These are phyloP conservation scores for Crotalus viridis DNA, from an alignment of 2,113 vertebrate species.

Conservation along the genomic window DNA sequence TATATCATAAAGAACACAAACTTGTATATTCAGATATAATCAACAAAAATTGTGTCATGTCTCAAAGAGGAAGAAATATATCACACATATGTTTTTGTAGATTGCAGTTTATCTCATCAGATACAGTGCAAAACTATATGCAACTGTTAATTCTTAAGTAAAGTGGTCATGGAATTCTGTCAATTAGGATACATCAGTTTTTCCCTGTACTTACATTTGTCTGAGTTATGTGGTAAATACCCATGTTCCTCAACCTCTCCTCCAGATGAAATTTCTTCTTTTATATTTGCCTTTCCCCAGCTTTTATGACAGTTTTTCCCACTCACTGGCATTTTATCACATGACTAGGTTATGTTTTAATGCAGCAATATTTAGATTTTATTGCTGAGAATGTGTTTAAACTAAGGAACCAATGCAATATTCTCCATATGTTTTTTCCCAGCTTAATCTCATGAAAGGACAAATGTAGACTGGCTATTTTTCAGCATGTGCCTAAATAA, in stretches of 20 bases:
- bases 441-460: not conserved
- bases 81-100: not conserved
- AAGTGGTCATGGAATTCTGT: not conserved
- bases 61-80: not conserved
- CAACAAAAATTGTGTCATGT: not conserved
- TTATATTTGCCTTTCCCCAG: not conserved
- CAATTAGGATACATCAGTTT: not conserved
- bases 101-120: not conserved
- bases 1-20: not conserved
- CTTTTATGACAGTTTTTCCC: not conserved
- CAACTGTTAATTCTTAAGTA: not conserved
- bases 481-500: not conserved
- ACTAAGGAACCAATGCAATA: not conserved
- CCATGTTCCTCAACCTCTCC: not conserved
- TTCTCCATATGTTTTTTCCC: not conserved
- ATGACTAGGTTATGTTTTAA: not conserved
- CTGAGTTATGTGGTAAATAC: not conserved
- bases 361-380: not conserved
- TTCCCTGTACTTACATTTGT: not conserved
- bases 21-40: not conserved
- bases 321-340: not conserved
- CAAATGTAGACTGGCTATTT: not conserved
- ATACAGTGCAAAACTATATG: not conserved
- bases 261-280: not conserved
- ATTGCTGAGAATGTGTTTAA: not conserved